Conservation (phyloP, 2,797 vertebrate genomes). For the Eospalax fontanierii region DNA sequence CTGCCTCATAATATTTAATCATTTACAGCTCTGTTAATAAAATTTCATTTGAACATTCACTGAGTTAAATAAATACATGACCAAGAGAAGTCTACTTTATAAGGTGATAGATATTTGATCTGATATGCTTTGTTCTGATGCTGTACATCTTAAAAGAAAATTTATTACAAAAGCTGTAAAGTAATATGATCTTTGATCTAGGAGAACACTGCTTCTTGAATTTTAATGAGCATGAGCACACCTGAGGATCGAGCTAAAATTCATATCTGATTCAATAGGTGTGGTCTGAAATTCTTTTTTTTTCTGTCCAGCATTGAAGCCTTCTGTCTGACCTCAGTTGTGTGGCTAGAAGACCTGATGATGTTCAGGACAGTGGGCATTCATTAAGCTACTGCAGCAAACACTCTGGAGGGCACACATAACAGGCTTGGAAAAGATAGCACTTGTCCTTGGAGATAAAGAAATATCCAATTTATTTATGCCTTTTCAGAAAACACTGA, state of each 20-base stretch:
- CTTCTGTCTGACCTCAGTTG: not conserved
- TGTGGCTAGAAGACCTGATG: not conserved
- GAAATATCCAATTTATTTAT: not conserved
- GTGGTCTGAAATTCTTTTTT: not conserved
- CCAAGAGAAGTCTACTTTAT: conserved; percentile 29
- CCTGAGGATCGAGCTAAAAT: conserved; percentile 45
- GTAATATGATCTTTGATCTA: conserved; percentile 43
- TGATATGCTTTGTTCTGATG: conserved; percentile 15
- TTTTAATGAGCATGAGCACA: not conserved
- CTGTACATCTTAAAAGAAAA: conserved; percentile 7
- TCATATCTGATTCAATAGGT: not conserved
- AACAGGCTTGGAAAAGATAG: conserved; percentile 17
- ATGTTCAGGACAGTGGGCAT: not conserved
- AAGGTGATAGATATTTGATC: not conserved
- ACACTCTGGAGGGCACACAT: not conserved
- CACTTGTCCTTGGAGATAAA: conserved; percentile 36
- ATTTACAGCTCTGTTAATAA: conserved; percentile 54
- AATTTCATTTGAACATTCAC: conserved; percentile 42
- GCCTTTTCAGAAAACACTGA: not conserved
- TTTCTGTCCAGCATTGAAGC: not conserved
- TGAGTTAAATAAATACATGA: conserved; percentile 47
- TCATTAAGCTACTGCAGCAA: not conserved
- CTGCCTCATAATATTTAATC: conserved; percentile 29
- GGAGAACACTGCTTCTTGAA: not conserved
- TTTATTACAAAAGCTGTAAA: conserved; percentile 48